Base-by-base conservation (phyloP, 1,140 invertebrate species). In the Temnothorax nylanderi region DNA sequence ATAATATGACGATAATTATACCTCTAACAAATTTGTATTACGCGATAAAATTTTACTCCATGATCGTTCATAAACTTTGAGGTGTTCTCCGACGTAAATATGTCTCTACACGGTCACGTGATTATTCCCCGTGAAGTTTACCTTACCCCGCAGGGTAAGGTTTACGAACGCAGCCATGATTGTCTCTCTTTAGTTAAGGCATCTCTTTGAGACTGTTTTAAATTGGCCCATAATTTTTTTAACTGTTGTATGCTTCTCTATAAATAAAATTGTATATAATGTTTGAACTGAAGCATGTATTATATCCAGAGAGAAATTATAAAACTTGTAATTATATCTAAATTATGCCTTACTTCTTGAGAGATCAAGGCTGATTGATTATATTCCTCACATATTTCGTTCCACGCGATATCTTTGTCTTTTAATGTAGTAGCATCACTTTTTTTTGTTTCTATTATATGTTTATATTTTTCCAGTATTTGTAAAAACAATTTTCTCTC, bases 211-310 rank as follows among this genome's bases (percentile, higher is more conserved):
- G n/a, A 47, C 10, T 49, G 26, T 6, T 82, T 82, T 18, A 71
- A 21, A 71, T 82, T 82, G 5, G 64, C 41, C 69, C 58, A 74
- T 8, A 84, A 47, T 60, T 74, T 84, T 64, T 72, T 84, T 16
- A 26, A 74, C 32, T 84, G 81, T 47, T 49, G 37, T 1, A 60
- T 16, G 47, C 11, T 62, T 51, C 58, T 51, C 71, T 85, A 16
- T 32, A 26, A 62, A 60, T 8, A 2, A 56, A 13, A 54, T 69
- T 16, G 3, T 69, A 13, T 47, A 44, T 21, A 1, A 69, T 34
- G 6, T n/a, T n/a, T 47, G 37, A 37, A 32, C 18, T 64, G 8
- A 69, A 69, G 7, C 5, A 13, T 34, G 7, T 13, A 44, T 67
- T 67, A 67, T n/a, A n/a, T n/a, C n/a, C n/a, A n/a, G n/a, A n/a